Conservation (phyloP, 2,797 vertebrate species). For the Aldrovandia affinis region DNA sequence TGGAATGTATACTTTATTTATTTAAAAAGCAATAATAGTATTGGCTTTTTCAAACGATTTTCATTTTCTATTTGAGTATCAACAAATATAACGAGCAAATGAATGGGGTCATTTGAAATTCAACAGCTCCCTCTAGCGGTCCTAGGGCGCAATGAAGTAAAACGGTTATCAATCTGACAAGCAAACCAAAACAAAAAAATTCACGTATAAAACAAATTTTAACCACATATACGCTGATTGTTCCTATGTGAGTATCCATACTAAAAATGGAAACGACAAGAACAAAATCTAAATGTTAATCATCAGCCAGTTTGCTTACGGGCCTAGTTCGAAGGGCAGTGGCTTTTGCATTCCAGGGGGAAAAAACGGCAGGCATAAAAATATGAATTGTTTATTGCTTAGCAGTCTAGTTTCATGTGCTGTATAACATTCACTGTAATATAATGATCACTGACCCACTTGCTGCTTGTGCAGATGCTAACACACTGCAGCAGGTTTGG, state of each 20-base stretch:
- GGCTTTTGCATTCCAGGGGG: not conserved
- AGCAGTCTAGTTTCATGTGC: not conserved
- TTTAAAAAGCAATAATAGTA: not conserved
- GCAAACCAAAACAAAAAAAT: too few species aligned
- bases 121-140: slow-evolving; percentile 52
- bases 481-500: not conserved
- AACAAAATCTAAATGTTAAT: not conserved
- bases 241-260: too few species aligned
- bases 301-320: not conserved
- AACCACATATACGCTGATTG: too few species aligned
- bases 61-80: not conserved
- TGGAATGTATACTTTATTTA: too few species aligned
- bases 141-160: too few species aligned
- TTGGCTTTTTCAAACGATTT: not conserved
- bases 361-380: too few species aligned
- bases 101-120: not conserved
- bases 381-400: too few species aligned
- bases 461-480: not conserved
- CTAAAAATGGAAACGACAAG: not conserved
- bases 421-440: not conserved
- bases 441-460: not conserved
- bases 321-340: not conserved
- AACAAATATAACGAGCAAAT: not conserved
- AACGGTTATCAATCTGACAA: too few species aligned
- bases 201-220: too few species aligned